Percentiles rank a stretch among this genome's conserved stretches.
phyloP scores from a whole-genome alignment of 2,888 invertebrate genomes.

The Seira sanloemensis region DNA sequence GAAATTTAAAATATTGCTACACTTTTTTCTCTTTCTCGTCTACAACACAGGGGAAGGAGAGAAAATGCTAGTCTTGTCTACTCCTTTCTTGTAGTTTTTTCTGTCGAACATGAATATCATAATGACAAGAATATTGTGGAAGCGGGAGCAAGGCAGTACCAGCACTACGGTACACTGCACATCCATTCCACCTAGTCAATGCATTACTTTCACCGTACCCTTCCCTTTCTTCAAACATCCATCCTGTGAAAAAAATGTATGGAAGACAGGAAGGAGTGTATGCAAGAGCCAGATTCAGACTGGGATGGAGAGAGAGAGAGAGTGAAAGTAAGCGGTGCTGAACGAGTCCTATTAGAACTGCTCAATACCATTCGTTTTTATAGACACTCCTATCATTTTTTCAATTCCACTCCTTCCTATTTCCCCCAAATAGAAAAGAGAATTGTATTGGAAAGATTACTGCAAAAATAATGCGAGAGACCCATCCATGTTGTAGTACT shows the following conservation, averaged over 20 bases:
- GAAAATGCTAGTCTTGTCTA: slow-evolving; percentile 39
- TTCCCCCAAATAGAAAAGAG: slow-evolving; percentile 24
- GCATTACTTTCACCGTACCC: background rate
- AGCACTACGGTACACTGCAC: slow-evolving; percentile 25
- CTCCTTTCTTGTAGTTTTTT: slow-evolving; percentile 26
- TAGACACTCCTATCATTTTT: slow-evolving; percentile 67
- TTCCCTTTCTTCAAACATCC: slow-evolving; percentile 18
- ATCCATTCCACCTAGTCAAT: background rate
- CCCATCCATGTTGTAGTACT: slow-evolving; percentile 1
- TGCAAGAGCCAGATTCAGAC: background rate
- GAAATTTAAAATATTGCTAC: slow-evolving; percentile 41
- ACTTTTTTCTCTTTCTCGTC: slow-evolving; percentile 8
- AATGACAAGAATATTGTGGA: slow-evolving; percentile 45
- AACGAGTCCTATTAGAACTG: slow-evolving; percentile 54
- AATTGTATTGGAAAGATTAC: slow-evolving; percentile 4
- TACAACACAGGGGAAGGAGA: background rate
- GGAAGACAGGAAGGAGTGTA: background rate
- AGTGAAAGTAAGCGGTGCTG: slow-evolving; percentile 37
- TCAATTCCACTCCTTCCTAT: slow-evolving; percentile 56
- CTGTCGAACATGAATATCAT: slow-evolving; percentile 56
- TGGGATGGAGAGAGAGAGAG: slow-evolving; percentile 2
- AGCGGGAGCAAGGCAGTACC: background rate
- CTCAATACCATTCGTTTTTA: slow-evolving; percentile 65
- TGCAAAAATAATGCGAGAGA: background rate
- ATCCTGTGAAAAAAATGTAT: slow-evolving; percentile 23